Percentiles rank a stretch among this genome's conserved stretches.
Evolutionary conservation across 1,140 invertebrate species (phyloP).

Genomic region (Nymphalis io): DNA sequence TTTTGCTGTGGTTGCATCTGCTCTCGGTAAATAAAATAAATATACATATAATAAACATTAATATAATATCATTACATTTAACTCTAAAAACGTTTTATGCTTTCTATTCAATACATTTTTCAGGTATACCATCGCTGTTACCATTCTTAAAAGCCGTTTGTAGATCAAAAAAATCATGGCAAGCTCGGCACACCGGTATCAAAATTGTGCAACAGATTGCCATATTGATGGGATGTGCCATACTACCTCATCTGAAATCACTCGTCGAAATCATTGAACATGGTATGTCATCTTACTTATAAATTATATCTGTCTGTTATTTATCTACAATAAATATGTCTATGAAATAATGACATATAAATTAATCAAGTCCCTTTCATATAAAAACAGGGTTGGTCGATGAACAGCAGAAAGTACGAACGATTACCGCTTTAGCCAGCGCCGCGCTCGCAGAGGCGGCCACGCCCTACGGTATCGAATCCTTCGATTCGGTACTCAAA

Average conservation of each 20-base stretch:
- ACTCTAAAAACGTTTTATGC: no score
- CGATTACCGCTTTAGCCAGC: conserved; percentile 99
- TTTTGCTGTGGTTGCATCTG: conserved; percentile 99
- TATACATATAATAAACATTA: no score
- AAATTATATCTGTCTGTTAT: no score
- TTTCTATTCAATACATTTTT: conserved; percentile 30
- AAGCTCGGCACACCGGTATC: conserved; percentile 99
- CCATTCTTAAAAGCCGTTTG: conserved; percentile 99
- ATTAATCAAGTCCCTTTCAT: not conserved
- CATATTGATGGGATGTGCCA: conserved; percentile 99
- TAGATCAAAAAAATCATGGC: conserved; percentile 99
- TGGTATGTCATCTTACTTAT: conserved; percentile 81
- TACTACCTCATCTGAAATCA: conserved; percentile 98
- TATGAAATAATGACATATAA: not conserved
- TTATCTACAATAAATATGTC: conserved; percentile 21
- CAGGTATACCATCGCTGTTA: conserved; percentile 95
- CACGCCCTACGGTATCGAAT: conserved; percentile 99
- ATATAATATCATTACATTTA: no score
- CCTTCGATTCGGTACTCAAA: conserved; percentile 99
- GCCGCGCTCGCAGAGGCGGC: conserved; percentile 98
- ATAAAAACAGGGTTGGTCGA: conserved; percentile 85
- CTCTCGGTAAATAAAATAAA: conserved; percentile 85
- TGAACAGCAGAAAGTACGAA: conserved; percentile 95
- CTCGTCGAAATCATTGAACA: conserved; percentile 99
- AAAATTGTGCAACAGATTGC: conserved; percentile 99